Evolutionary conservation across 1,140 invertebrate species (phyloP).

Genomic region (Holotrichia oblita): DNA sequence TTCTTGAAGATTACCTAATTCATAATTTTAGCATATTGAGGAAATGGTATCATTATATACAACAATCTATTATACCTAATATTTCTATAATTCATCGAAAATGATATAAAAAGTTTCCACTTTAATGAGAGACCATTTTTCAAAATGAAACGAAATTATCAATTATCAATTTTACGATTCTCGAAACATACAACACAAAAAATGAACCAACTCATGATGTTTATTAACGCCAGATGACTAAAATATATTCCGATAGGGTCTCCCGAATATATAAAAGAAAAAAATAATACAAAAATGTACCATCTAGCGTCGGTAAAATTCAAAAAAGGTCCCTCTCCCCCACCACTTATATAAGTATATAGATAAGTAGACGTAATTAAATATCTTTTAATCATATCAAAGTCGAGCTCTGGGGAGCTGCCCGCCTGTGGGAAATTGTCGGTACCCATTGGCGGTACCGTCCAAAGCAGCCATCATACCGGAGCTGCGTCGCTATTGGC

Average conservation of each 20-base stretch:
- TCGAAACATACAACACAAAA: too few species aligned
- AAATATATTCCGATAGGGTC: not conserved
- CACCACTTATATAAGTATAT: not conserved
- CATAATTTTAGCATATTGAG: too few species aligned
- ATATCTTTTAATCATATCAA: slow-evolving; percentile 31
- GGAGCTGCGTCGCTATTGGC: not conserved
- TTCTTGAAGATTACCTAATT: too few species aligned
- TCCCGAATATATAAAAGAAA: not conserved
- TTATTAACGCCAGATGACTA: too few species aligned
- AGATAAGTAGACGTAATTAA: slow-evolving; percentile 16
- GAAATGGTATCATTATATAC: too few species aligned
- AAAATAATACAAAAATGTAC: slow-evolving; percentile 16
- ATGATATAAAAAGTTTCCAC: too few species aligned
- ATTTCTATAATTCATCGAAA: too few species aligned
- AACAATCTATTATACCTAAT: too few species aligned
- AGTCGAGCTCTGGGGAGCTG: not conserved
- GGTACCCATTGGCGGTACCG: slow-evolving; percentile 9
- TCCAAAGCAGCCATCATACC: slow-evolving; percentile 27
- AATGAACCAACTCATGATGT: too few species aligned
- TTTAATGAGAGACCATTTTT: too few species aligned
- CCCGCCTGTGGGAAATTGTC: not conserved
- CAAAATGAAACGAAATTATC: too few species aligned
- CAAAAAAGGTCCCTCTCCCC: not conserved
- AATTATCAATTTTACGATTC: too few species aligned
- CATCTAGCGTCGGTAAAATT: not conserved